phyloP scores from a whole-genome alignment of 1,140 invertebrate species.

The Hypothenemus hampei region DNA sequence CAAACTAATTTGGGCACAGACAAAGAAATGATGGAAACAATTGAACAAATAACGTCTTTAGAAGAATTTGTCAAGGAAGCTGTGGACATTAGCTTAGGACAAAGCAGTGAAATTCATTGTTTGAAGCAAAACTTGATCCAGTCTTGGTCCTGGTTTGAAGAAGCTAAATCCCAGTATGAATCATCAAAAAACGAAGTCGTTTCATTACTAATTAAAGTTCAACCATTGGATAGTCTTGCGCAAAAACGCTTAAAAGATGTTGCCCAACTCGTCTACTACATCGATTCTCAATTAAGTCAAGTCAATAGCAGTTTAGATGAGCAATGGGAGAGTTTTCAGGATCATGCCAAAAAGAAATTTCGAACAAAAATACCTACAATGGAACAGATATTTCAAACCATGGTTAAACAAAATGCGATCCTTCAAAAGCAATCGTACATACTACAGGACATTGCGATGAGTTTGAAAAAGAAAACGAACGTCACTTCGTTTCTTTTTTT shows the following conservation, averaged over 20 bases:
- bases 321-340: slow-evolving; percentile 56
- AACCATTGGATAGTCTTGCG: slow-evolving; percentile 55
- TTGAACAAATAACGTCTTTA: slow-evolving; percentile 45
- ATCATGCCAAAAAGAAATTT: slow-evolving; percentile 46
- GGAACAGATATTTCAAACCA: slow-evolving; percentile 62
- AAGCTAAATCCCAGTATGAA: slow-evolving; percentile 51
- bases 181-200: slow-evolving; percentile 51
- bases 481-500: slow-evolving; percentile 30
- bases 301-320: slow-evolving; percentile 54
- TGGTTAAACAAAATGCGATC: slow-evolving; percentile 59
- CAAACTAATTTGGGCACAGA: slow-evolving; percentile 52
- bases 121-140: slow-evolving; percentile 57
- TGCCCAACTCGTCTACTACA: slow-evolving; percentile 54
- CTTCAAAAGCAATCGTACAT: slow-evolving; percentile 49
- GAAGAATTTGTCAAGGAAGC: slow-evolving; percentile 50
- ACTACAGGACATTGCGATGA: slow-evolving; percentile 38
- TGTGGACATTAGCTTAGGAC: slow-evolving; percentile 48
- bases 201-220: slow-evolving; percentile 48
- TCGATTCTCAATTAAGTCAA: slow-evolving; percentile 57
- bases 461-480: slow-evolving; percentile 26
- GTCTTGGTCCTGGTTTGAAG: slow-evolving; percentile 58
- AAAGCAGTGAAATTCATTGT: slow-evolving; percentile 49
- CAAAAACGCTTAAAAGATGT: slow-evolving; percentile 53
- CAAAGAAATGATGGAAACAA: slow-evolving; percentile 50
- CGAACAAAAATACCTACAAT: slow-evolving; percentile 54